These are phyloP conservation scores for Eospalax fontanierii DNA, from an alignment of 2,797 vertebrate species.

Conservation along the genomic window DNA sequence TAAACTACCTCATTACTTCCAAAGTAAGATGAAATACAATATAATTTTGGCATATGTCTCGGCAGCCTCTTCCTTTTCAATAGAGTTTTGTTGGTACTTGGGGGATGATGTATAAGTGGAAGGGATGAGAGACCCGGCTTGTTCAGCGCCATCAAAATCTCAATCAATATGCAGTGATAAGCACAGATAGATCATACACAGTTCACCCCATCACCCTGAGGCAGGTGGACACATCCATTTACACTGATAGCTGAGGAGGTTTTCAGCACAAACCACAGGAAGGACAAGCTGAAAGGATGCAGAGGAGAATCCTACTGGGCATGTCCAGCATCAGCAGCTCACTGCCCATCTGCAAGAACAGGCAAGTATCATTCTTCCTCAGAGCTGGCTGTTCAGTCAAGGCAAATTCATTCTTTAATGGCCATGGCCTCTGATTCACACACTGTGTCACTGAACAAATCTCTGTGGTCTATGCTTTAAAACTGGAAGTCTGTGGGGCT, in stretches of 20 bases:
- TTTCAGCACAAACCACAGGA: slow-evolving; percentile 57
- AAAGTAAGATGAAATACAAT: slow-evolving; percentile 86
- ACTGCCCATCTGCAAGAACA: slow-evolving; percentile 62
- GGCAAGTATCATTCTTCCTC: slow-evolving; percentile 71
- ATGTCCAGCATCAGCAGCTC: slow-evolving; percentile 72
- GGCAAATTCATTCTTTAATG: slow-evolving; percentile 73
- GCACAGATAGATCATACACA: slow-evolving; percentile 59
- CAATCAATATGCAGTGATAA: slow-evolving; percentile 81
- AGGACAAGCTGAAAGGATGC: slow-evolving; percentile 79
- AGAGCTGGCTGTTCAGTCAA: slow-evolving; percentile 73
- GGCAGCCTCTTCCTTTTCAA: slow-evolving; percentile 83
- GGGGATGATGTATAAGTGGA: slow-evolving; percentile 81
- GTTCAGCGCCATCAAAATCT: slow-evolving; percentile 77
- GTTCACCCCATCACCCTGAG: slow-evolving; percentile 63
- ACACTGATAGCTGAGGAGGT: slow-evolving; percentile 73
- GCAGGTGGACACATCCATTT: slow-evolving; percentile 74
- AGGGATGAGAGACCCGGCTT: slow-evolving; percentile 80
- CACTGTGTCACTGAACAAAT: fast-evolving
- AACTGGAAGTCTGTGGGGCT: background rate
- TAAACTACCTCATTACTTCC: slow-evolving; percentile 87
- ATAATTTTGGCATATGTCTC: slow-evolving; percentile 77
- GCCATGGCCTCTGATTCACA: background rate
- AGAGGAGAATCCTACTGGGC: slow-evolving; percentile 71
- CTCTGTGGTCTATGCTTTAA: background rate
- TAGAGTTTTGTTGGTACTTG: slow-evolving; percentile 67